Conservation (phyloP, 2,888 invertebrate genomes). For the Gortyna flavago region DNA sequence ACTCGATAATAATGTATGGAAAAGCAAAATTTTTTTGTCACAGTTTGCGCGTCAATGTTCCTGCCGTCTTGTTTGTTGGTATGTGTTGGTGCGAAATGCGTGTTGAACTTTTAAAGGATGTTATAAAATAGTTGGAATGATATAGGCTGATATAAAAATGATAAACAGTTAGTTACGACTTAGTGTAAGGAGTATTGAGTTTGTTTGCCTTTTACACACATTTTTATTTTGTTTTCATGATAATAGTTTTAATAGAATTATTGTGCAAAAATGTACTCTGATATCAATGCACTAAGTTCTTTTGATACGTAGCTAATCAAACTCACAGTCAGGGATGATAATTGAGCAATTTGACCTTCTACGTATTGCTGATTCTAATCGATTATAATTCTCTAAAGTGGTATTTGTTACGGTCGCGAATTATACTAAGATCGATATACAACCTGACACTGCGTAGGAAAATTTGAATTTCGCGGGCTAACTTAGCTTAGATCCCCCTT, state of each 20-base stretch:
- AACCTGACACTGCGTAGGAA: too few relatives aligned
- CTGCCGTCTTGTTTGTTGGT: conserved; percentile 5
- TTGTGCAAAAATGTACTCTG: conserved; percentile 2
- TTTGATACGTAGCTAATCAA: not conserved
- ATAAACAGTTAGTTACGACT: conserved; percentile 1
- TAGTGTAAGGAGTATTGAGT: conserved; percentile 15
- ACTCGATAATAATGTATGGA: not conserved
- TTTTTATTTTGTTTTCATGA: not conserved
- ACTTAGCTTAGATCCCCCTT: too few relatives aligned
- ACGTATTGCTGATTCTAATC: too few relatives aligned
- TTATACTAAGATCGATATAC: too few relatives aligned
- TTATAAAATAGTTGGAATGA: not conserved
- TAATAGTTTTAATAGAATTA: not conserved
- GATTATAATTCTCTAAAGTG: too few relatives aligned
- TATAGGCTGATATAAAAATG: conserved; percentile 16
- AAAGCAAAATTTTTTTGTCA: not conserved
- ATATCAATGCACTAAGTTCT: not conserved
- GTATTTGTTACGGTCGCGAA: too few relatives aligned
- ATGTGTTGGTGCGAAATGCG: conserved; percentile 18
- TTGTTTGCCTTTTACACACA: conserved; percentile 15
- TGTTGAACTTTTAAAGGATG: conserved; percentile 31
- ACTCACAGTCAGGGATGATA: not conserved
- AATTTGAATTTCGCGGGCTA: too few relatives aligned
- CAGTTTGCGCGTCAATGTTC: not conserved
- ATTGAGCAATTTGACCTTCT: not conserved